phyloP scores from a whole-genome alignment of 2,888 invertebrate species.

The Dyspetes luteomarginatus region DNA sequence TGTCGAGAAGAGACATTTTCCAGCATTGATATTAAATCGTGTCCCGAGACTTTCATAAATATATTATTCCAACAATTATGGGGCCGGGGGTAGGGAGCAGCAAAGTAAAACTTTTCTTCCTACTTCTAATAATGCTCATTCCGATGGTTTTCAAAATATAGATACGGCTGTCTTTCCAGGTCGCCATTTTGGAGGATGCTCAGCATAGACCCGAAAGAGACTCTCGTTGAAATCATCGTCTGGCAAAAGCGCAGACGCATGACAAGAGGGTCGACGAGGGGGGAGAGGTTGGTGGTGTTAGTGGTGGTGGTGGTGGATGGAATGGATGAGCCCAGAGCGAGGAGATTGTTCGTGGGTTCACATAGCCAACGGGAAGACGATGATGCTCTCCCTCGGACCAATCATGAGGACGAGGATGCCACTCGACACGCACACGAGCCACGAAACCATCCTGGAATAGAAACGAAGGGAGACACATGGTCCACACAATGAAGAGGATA shows the following conservation, averaged over 20 bases:
- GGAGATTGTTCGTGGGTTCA: conserved; percentile 51
- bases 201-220: conserved; percentile 54
- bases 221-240: conserved; percentile 61
- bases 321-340: conserved; percentile 80
- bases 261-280: too few relatives aligned
- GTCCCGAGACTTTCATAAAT: too few relatives aligned
- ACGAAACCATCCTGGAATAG: conserved; percentile 48
- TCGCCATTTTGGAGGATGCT: conserved; percentile 79
- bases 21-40: conserved; percentile 1
- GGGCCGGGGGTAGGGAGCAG: too few relatives aligned
- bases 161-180: neutral
- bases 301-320: conserved; percentile 78
- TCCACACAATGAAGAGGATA: conserved; percentile 64
- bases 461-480: conserved; percentile 62
- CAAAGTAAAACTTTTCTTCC: too few relatives aligned
- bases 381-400: conserved; percentile 81
- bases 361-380: conserved; percentile 76
- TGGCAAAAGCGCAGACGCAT: conserved; percentile 66
- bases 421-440: conserved; percentile 69
- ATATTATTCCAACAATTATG: too few relatives aligned
- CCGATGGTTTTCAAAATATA: neutral
- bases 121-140: too few relatives aligned
- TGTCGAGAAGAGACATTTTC: conserved; percentile 6
- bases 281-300: conserved; percentile 71
- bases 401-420: conserved; percentile 77